Percentiles rank a stretch among this genome's conserved stretches.
Evolutionary conservation across 2,888 invertebrate genomes (phyloP).

Genomic region (Cephus runcator): DNA sequence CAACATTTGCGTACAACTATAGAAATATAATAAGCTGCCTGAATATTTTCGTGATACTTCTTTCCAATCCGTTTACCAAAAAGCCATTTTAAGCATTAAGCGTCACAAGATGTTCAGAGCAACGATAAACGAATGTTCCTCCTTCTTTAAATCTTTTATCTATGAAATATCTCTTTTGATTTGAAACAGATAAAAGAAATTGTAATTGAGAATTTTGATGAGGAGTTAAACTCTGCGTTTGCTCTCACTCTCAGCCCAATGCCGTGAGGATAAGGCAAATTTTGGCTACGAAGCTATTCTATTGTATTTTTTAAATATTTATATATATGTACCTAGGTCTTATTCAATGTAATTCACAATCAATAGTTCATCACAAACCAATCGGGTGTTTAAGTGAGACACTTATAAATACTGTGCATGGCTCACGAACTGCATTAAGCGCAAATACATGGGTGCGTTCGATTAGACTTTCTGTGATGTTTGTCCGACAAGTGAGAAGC

Average conservation of each 20-base stretch:
- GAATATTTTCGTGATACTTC: not conserved
- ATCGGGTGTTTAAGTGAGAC: slow-evolving; percentile 41
- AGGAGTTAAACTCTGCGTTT: not conserved
- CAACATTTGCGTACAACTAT: not conserved
- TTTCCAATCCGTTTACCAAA: not conserved
- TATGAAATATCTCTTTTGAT: not conserved
- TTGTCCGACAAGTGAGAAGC: not conserved
- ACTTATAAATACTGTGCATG: slow-evolving; percentile 50
- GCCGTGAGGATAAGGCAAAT: slow-evolving; percentile 48
- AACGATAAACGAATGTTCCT: not conserved
- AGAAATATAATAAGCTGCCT: not conserved
- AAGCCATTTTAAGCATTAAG: not conserved
- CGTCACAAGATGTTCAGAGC: not conserved
- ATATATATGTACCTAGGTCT: slow-evolving; percentile 9
- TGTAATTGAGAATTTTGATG: not conserved
- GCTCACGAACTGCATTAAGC: slow-evolving; percentile 26
- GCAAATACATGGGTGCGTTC: not conserved
- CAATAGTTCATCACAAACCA: slow-evolving; percentile 53
- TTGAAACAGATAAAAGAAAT: not conserved
- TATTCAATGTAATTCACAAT: slow-evolving; percentile 28
- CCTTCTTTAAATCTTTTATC: not conserved
- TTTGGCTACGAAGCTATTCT: slow-evolving; percentile 28
- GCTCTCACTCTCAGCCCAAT: slow-evolving; percentile 4
- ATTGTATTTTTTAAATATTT: slow-evolving; percentile 18
- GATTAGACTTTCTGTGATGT: not conserved